phyloP scores from a whole-genome alignment of 2,888 invertebrate genomes.

The Zaprionus lineosus region DNA sequence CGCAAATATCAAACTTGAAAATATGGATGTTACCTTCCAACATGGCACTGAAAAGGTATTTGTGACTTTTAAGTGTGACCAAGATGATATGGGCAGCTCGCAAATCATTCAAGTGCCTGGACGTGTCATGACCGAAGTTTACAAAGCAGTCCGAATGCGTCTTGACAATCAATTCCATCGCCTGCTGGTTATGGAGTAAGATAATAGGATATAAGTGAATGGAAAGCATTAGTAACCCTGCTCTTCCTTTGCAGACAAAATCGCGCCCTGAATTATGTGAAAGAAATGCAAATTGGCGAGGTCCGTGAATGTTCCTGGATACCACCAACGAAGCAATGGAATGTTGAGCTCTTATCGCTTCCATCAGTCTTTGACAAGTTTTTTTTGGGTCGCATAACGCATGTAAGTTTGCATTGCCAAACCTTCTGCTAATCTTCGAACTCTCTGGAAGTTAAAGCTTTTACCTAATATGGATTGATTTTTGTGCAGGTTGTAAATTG shows the following conservation, averaged over 20 bases:
- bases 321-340: slow-evolving; percentile 62
- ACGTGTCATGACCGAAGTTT: slow-evolving; percentile 87
- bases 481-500: slow-evolving; percentile 75
- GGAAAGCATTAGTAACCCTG: neutral
- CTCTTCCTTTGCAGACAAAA: slow-evolving; percentile 79
- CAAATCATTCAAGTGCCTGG: slow-evolving; percentile 84
- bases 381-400: slow-evolving; percentile 83
- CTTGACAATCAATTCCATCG: slow-evolving; percentile 82
- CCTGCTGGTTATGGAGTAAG: slow-evolving; percentile 80
- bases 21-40: slow-evolving; percentile 82
- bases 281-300: slow-evolving; percentile 73
- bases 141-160: slow-evolving; percentile 88
- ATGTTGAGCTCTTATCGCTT: slow-evolving; percentile 85
- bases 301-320: slow-evolving; percentile 72
- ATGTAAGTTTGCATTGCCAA: slow-evolving; percentile 84
- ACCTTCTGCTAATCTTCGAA: too few species aligned
- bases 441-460: too few species aligned
- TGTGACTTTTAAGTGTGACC: slow-evolving; percentile 85
- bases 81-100: slow-evolving; percentile 44
- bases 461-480: too few species aligned
- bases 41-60: slow-evolving; percentile 86
- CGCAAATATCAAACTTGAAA: slow-evolving; percentile 80
- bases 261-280: slow-evolving; percentile 84
- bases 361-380: slow-evolving; percentile 85
- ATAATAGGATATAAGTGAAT: neutral